phyloP scores from a whole-genome alignment of 2,113 vertebrate genomes.

The Chionodraco myersi region DNA sequence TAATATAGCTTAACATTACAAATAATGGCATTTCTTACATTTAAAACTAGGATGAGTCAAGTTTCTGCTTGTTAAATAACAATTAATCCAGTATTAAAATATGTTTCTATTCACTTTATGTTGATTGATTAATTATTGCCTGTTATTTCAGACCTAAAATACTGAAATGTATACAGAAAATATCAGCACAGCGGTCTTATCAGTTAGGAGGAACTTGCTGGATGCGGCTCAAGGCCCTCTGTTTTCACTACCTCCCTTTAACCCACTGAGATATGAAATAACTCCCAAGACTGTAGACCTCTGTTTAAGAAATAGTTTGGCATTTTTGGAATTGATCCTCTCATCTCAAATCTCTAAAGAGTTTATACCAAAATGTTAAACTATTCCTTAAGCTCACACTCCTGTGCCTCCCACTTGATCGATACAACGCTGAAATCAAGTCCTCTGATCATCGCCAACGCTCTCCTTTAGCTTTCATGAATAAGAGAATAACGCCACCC shows the following conservation, averaged over 20 bases:
- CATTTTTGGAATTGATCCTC: conserved; percentile 20
- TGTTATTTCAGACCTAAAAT: no score
- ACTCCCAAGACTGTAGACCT: conserved; percentile 47
- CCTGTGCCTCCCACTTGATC: neutral
- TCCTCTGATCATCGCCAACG: conserved; percentile 15
- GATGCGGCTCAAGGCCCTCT: conserved; percentile 51
- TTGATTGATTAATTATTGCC: neutral
- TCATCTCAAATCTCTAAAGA: no score
- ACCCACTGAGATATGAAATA: conserved; percentile 5
- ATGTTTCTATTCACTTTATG: no score
- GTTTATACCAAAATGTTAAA: conserved; percentile 30
- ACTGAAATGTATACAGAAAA: no score
- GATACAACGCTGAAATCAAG: neutral
- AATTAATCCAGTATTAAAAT: no score
- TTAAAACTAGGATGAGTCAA: neutral
- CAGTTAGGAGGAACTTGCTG: conserved; percentile 59
- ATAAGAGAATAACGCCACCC: neutral
- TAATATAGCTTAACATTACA: neutral
- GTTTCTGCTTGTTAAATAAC: neutral
- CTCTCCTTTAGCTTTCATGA: neutral
- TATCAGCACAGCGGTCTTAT: neutral
- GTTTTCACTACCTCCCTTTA: no score
- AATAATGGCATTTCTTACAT: neutral
- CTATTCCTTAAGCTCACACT: conserved; percentile 32
- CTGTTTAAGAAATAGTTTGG: conserved; percentile 43